Base-by-base conservation (phyloP, 2,888 invertebrate species). In the Pseudeuparius sepicola region DNA sequence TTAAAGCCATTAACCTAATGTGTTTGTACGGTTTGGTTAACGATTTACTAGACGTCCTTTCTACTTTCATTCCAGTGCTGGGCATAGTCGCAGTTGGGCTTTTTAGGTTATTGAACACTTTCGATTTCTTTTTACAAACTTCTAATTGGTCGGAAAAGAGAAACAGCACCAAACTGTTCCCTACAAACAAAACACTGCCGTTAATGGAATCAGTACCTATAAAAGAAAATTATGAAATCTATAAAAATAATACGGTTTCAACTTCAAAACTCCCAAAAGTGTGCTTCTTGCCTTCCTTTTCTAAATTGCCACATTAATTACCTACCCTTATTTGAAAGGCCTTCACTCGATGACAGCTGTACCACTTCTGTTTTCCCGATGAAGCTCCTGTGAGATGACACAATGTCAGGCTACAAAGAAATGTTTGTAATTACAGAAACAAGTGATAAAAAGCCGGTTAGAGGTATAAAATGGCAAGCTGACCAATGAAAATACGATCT, bases 141-240 rank as follows among this genome's bases (percentile, higher is more conserved):
- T 93, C 93, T 58, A 96, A 73, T 40, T 86, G 84, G 65, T 97
- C 96, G 23, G 89, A 87, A 64, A 97, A 97, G 15, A 97, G 69
- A 61, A 93, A 93, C 45, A 97, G 66, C 46, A 89, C 78, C 42
- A 97, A 71, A 46, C 79, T 79, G 60, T 55, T 59, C n/a, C n/a
- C n/a, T n/a, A n/a, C n/a, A n/a, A n/a, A n/a, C n/a, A n/a, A n/a
- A n/a, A n/a, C n/a, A n/a, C n/a, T n/a, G n/a, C n/a, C n/a, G n/a
- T n/a, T n/a, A n/a, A n/a, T n/a, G n/a, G n/a, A n/a, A n/a, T n/a
- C n/a, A n/a, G n/a, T n/a, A n/a, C n/a, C n/a, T n/a, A n/a, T n/a
- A n/a, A n/a, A n/a, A n/a, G n/a, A n/a, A n/a, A n/a, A n/a, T n/a
- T n/a, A n/a, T n/a, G n/a, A n/a, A n/a, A n/a, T n/a, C n/a, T n/a